Conservation (phyloP, 2,888 invertebrate genomes). For the Drosophila parthenogenetica region DNA sequence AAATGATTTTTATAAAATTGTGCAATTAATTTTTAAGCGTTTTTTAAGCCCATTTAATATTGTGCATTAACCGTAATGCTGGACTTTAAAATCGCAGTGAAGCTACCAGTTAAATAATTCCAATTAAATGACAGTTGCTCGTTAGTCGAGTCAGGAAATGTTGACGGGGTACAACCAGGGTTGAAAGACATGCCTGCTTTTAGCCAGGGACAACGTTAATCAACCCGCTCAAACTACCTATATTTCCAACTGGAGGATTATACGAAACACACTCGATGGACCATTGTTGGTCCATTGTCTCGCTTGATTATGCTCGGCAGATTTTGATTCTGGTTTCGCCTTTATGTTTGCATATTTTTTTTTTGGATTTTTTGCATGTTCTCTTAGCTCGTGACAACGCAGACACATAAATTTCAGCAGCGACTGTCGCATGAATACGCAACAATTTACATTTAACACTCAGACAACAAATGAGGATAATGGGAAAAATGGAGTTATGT, state of each 20-base stretch:
- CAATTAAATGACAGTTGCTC: conserved; percentile 37
- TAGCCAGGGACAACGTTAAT: conserved; percentile 59
- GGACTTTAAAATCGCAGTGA: conserved; percentile 34
- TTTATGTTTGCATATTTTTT: conserved; percentile 56
- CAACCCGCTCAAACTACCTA: conserved; percentile 47
- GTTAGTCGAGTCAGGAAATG: conserved; percentile 1
- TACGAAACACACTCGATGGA: conserved; percentile 60
- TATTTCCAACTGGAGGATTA: neutral
- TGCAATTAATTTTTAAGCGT: conserved; percentile 36
- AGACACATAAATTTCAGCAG: conserved; percentile 73
- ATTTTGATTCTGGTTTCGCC: conserved; percentile 71
- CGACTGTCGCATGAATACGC: conserved; percentile 34
- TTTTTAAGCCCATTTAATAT: conserved; percentile 55
- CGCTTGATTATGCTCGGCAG: conserved; percentile 76
- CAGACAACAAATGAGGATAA: conserved; percentile 40
- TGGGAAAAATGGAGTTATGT: conserved; percentile 3
- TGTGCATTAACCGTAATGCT: conserved; percentile 37
- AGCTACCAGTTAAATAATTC: conserved; percentile 18
- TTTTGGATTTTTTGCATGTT: conserved; percentile 59
- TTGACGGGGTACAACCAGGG: neutral
- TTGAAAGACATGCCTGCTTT: conserved; percentile 17
- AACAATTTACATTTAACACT: conserved; percentile 49
- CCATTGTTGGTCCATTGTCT: conserved; percentile 72
- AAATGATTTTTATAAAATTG: conserved; percentile 23
- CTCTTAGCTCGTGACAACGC: conserved; percentile 59